Conservation (phyloP, 53 echinoderm and acorn worm genomes). For the Zoroaster sp. region DNA sequence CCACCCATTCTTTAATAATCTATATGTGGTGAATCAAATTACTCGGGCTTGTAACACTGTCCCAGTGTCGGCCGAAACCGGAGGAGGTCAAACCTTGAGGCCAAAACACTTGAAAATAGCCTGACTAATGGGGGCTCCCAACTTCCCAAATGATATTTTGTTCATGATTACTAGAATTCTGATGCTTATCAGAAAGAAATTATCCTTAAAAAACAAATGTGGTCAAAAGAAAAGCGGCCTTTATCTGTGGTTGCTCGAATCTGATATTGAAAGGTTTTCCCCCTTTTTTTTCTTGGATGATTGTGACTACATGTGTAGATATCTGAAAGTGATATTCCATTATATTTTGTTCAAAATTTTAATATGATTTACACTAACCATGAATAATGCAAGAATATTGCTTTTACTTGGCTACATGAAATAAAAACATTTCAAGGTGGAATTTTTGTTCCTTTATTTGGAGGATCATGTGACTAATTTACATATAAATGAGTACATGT, state of each 20-base stretch:
- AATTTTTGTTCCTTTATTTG: too few relatives aligned
- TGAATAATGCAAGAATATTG: too few relatives aligned
- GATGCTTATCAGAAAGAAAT: not conserved
- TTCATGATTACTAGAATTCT: not conserved
- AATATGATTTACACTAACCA: too few relatives aligned
- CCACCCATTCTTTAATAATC: not conserved
- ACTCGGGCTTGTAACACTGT: not conserved
- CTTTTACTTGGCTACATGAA: too few relatives aligned
- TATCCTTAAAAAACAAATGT: not conserved
- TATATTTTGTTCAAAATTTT: too few relatives aligned
- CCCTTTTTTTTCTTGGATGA: not conserved
- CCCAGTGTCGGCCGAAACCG: not conserved
- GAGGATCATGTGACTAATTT: too few relatives aligned
- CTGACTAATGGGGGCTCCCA: not conserved
- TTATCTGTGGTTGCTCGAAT: not conserved
- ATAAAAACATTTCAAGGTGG: too few relatives aligned
- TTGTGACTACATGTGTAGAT: not conserved
- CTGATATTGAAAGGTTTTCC: not conserved
- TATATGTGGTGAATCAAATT: not conserved
- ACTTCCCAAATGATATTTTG: not conserved
- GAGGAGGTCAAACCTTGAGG: not conserved
- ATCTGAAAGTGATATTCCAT: too few relatives aligned
- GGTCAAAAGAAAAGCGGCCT: not conserved
- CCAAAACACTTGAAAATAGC: not conserved
- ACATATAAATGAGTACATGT: too few relatives aligned